Evolutionary conservation across 2,113 vertebrate species (phyloP), one percentile per base, ranked within the genome.

Genomic region (Bolborhynchus lineola): DNA sequence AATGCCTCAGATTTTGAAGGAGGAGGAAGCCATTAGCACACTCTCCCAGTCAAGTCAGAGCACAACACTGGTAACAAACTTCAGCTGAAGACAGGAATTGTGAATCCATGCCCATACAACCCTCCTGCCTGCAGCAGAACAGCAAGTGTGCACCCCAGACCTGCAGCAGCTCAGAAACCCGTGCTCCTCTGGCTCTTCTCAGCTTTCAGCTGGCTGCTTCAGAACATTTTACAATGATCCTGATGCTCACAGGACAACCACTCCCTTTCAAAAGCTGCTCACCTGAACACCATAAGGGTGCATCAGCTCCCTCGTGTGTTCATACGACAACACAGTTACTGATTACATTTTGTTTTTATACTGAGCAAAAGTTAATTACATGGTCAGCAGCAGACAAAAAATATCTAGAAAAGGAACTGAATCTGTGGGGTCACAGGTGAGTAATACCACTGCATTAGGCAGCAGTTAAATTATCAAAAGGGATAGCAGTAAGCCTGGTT

Each of bases 91-190:
- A 3, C 0, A 7, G n/a, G 37, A 69, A 52, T 13, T 16, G n/a
- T 2, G 16, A 35, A 82, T 21, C 18, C 60, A 7, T 0, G 3
- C 65, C 41, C 9, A 7, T 7, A 44, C 33, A 49, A 20, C 13
- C 5, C 57, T 7, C 76, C 16, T 16, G 39, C 37, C 23, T 24
- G 9, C 10, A 7, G 17, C 35, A 63, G 24, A 53, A 47, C 15
- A 5, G 47, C 7, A 9, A 35, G n/a, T 0, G 13, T 3, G 18
- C 60, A 4, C 4, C 0, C 1, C 2, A 16, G 24, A 3, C 4
- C 35, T 9, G 0, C 4, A 44, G 33, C 16, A 11, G 29, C 35
- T 28, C 55, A 21, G 44, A 19, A 13, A 13, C 81, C 31, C 46
- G 6, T 5, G 3, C 31, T 31, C 26, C 44, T n/a, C 16, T 9